Evolutionary conservation across 2,888 invertebrate species (phyloP).

Genomic region (Phengaris arion): DNA sequence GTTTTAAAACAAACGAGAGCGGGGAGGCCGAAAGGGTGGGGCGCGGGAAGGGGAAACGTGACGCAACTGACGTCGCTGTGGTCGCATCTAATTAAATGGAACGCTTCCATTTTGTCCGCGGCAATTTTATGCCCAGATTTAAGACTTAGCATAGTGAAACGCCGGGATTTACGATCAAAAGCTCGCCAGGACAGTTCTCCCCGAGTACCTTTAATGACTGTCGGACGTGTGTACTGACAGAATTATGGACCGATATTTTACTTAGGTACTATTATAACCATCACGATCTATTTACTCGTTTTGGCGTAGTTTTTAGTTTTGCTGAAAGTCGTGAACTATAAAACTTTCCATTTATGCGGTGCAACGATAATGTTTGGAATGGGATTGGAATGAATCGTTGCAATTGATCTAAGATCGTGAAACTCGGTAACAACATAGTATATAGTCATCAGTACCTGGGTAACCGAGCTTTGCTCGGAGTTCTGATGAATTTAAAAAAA

Average conservation of each 20-base stretch:
- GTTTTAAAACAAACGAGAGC: conserved; percentile 55
- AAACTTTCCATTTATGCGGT: not conserved
- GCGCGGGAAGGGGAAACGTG: conserved; percentile 41
- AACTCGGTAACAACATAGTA: not conserved
- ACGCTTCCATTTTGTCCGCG: conserved; percentile 62
- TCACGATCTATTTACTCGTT: conserved; percentile 42
- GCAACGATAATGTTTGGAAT: not conserved
- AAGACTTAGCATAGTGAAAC: conserved; percentile 63
- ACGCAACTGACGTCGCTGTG: conserved; percentile 52
- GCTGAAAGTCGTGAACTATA: not conserved
- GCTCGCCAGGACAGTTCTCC: conserved; percentile 62
- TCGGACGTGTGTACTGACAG: conserved; percentile 45
- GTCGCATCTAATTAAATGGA: conserved; percentile 69
- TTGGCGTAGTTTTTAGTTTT: not conserved
- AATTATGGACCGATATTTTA: conserved; percentile 47
- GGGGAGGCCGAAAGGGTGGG: conserved; percentile 41
- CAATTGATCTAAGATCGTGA: not conserved
- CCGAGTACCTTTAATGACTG: conserved; percentile 53
- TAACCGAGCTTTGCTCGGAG: too few species aligned
- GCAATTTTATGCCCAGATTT: conserved; percentile 69
- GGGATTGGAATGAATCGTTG: not conserved
- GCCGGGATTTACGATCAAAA: conserved; percentile 57
- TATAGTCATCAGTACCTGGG: not conserved
- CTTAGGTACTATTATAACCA: conserved; percentile 41
- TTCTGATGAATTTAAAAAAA: too few species aligned